Evolutionary conservation across 2,888 invertebrate genomes (phyloP), one percentile per base, ranked within the genome.

Genomic region (Ditylenchus weischeri): DNA sequence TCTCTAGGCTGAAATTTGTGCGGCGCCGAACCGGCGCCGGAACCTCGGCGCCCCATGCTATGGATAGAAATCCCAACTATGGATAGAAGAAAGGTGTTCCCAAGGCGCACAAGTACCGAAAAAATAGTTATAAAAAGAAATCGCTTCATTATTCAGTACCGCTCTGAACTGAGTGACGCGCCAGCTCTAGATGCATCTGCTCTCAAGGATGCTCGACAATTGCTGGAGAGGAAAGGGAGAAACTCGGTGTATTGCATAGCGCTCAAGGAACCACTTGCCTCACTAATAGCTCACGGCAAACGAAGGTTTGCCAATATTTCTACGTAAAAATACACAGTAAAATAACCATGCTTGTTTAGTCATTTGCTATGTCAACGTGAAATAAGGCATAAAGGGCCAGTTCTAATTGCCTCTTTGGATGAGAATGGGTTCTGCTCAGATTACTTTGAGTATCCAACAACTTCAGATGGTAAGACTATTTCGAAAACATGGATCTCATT

Each of bases 381-480:
- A 58, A 36, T 78, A 15, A 47, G 63, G 11, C 51, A 78, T 38
- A 73, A 76, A 59, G 78, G 78, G 21, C 76, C 77, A 1, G 59
- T 77, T 7, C 78, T 73, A 57, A 63, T 78, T 35, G 68, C 69
- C 13, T 21, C 69, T 23, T 29, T 54, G n/a, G 54, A 54, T 54
- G 54, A 54, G 29, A 43, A 15, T 43, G 5, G 8, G 15, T 8
- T 8, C 43, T 29, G 29, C 29, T 8, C 43, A 54, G 57, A 29
- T 8, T 54, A 13, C 18, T 54, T 54, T 29, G 29, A 29, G 4
- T 23, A 23, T 23, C 18, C 23, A 18, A 54, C 57, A 23, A 54
- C 57, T 29, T 43, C 43, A 43, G 15, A 43, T 43, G 15, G 43
- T 43, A 2, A 43, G 43, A 15, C 43, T 43, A 2, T 43, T 43